These are phyloP conservation scores for Drosophila funebris DNA, from an alignment of 1,140 invertebrate genomes.

Conservation along the genomic window DNA sequence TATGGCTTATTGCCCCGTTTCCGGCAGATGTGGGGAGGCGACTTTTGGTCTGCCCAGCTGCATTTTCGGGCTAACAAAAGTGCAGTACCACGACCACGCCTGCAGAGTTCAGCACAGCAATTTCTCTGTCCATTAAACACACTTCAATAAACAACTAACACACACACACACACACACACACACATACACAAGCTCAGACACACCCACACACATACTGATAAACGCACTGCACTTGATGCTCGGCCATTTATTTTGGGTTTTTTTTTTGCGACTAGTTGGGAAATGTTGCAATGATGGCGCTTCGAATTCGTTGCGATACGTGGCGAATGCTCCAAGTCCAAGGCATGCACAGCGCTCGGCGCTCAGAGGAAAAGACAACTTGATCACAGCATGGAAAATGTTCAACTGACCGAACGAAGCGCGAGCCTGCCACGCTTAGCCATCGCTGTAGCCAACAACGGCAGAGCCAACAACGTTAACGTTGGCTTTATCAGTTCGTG, in stretches of 20 bases:
- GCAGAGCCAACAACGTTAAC: slow-evolving; percentile 19
- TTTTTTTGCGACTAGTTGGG: slow-evolving; percentile 14
- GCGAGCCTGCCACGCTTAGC: slow-evolving; percentile 52
- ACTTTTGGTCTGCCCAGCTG: slow-evolving; percentile 22
- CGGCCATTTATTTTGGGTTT: slow-evolving; percentile 33
- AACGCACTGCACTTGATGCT: slow-evolving; percentile 55
- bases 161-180: slow-evolving; percentile 16
- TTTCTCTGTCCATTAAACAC: slow-evolving; percentile 63
- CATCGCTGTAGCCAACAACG: slow-evolving; percentile 22
- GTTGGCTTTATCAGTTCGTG: slow-evolving; percentile 63
- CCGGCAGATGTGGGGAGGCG: slow-evolving; percentile 15
- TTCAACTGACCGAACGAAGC: slow-evolving; percentile 75
- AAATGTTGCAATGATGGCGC: slow-evolving; percentile 21
- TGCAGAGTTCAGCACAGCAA: slow-evolving; percentile 33
- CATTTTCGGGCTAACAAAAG: slow-evolving; percentile 24
- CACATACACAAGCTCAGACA: slow-evolving; percentile 13
- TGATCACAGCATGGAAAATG: slow-evolving; percentile 81
- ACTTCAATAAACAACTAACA: slow-evolving; percentile 28
- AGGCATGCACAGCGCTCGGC: slow-evolving; percentile 78
- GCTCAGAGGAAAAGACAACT: slow-evolving; percentile 81
- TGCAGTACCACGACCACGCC: slow-evolving; percentile 64
- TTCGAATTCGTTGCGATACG: slow-evolving; percentile 65
- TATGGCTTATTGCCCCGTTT: slow-evolving; percentile 28
- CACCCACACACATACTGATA: slow-evolving; percentile 15
- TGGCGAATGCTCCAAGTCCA: slow-evolving; percentile 66